Evolutionary conservation across 2,113 vertebrate species (phyloP), one percentile per base, ranked within the genome.

Genomic region (Meleagris gallopavo): DNA sequence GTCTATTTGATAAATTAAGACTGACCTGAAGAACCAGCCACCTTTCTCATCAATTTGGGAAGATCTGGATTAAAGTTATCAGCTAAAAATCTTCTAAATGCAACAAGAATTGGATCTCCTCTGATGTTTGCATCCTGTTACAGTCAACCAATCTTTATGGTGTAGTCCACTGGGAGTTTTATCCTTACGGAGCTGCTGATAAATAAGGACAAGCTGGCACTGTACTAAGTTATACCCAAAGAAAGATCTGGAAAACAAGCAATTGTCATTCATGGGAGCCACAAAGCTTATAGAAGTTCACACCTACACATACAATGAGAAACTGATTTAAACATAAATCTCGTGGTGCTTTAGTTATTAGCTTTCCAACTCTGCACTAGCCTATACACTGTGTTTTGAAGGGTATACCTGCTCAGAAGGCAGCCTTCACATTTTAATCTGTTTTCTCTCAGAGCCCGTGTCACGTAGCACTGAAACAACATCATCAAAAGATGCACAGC

Each of bases 401-500:
- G 48, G 43, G 11, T 67, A 14, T 36, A 81, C 66, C 72, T 88
- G 64, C 70, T 89, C 60, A 83, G 82, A 95, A 57, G 29, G 45
- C 32, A 94, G 75, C 15, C 77, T 91, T 87, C 52, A 55, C 24
- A 78, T 71, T 94, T 82, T 74, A 85, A 83, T 85, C 11, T 72
- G 1, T 65, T 84, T 90, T 71, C 50, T 77, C 75, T 80, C 72
- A 50, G 25, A 80, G 60, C 7, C 43, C 76, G 75, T 81, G 67
- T 57, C 87, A 78, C 58, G 69, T 38, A 94, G 75, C 84, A 55
- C 64, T 60, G 58, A 92, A 94, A 91, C 61, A 93, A 90, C 62
- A 94, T 4, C 27, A 64, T 15, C 58, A 40, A 77, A 77, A 50
- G 58, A 77, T 27, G 34, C 29, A 88, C 4, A 1, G 52, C 61